Evolutionary conservation across 2,888 invertebrate genomes (phyloP).

Genomic region (Congeria kusceri): DNA sequence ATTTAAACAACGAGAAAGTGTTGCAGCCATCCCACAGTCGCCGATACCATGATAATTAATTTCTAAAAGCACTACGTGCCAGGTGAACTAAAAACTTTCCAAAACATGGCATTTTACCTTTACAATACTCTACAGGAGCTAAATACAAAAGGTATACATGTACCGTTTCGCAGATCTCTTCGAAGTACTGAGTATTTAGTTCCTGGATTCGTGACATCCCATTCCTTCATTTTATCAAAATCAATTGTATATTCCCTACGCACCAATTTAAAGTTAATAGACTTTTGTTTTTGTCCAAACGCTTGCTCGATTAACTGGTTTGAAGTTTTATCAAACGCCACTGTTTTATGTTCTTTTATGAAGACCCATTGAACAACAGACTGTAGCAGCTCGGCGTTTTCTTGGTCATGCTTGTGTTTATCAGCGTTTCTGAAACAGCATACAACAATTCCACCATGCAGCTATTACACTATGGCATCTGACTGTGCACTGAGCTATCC

Average conservation of each 20-base stretch:
- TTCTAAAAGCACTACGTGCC: too few species aligned
- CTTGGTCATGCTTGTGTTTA: slow-evolving; percentile 24
- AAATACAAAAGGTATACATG: background rate
- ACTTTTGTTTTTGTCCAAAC: slow-evolving; percentile 40
- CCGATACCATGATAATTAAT: too few species aligned
- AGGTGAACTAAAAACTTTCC: background rate
- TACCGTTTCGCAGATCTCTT: slow-evolving; percentile 59
- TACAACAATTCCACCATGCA: too few species aligned
- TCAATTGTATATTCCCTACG: slow-evolving; percentile 56
- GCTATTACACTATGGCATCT: too few species aligned
- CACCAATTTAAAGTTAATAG: slow-evolving; percentile 39
- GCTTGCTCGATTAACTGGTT: slow-evolving; percentile 64
- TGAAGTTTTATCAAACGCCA: slow-evolving; percentile 31
- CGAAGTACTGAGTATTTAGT: slow-evolving; percentile 52
- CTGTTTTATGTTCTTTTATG: slow-evolving; percentile 28
- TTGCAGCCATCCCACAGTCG: too few species aligned
- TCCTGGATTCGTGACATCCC: slow-evolving; percentile 39
- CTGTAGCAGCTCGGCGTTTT: slow-evolving; percentile 34
- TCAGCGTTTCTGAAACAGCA: slow-evolving; percentile 10
- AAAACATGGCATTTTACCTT: background rate
- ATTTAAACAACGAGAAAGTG: too few species aligned
- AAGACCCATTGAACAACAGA: slow-evolving; percentile 54
- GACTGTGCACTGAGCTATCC: too few species aligned
- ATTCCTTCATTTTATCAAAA: slow-evolving; percentile 63
- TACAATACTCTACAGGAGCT: background rate